Base-by-base conservation (phyloP, 2,888 invertebrate genomes). In the Eudemis profundana region DNA sequence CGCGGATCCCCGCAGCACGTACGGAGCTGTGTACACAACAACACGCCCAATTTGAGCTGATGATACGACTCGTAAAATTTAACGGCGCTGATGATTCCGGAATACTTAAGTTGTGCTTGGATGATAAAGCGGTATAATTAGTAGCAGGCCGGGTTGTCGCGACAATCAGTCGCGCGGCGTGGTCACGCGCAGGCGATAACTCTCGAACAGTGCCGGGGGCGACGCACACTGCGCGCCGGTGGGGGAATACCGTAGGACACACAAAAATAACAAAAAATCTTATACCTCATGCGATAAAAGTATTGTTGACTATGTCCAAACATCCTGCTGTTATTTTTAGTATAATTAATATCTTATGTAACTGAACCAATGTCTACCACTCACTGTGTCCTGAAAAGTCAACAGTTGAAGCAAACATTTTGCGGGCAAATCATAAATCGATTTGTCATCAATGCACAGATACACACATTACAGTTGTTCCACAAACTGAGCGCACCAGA, bases 181-280 rank as follows among this genome's bases (percentile, higher is more conserved):
- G 56, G 66, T 67, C 72, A 71, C 72, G 72, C 61, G 61, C 67
- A 36, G 12, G 12, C 67, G 50, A 70, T 72, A 72, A 72, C 71
- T 72, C 61, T 27, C 62, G 64, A 42, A 12, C 17, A 15, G 10
- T 12, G 17, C 3, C 14, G 27, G 29, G 17, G 56, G 42, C 29
- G 29, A 42, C 56, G 56, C n/a, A 42, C 56, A 56, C 56, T 29
- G 56, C 27, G n/a, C 17, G 1, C 2, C 8, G 14, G 19, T 27
- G 4, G 33, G 15, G 15, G 10, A 3, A 8, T 4, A 10, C 2
- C 2, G 27, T 5, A 27, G n/a, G n/a, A n/a, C n/a, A n/a, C n/a
- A n/a, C n/a, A n/a, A n/a, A n/a, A n/a, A n/a, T n/a, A n/a, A n/a
- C n/a, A n/a, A n/a, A n/a, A n/a, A n/a, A n/a, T n/a, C n/a, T n/a